Evolutionary conservation across 2,113 vertebrate species (phyloP).

Genomic region (Aix galericulata): DNA sequence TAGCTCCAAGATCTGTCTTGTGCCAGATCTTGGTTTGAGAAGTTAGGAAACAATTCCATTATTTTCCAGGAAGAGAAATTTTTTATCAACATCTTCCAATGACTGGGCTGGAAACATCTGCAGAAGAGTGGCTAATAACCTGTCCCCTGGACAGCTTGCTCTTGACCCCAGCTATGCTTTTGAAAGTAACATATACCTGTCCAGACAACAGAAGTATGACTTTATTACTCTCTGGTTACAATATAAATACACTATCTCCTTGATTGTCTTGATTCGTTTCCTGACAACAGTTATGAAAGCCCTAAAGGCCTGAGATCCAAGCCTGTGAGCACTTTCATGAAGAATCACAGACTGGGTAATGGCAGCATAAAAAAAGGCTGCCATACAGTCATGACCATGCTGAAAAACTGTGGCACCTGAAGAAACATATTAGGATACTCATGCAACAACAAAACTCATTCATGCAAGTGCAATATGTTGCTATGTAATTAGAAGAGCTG

Average conservation of each 20-base stretch:
- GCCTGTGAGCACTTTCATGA: background rate
- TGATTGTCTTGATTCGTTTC: background rate
- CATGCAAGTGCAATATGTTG: accelerated
- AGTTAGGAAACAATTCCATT: background rate
- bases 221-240: background rate
- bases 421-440: background rate
- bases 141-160: background rate
- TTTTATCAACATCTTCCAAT: background rate
- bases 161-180: background rate
- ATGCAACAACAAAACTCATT: background rate
- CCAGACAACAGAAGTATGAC: background rate
- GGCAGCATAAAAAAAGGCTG: background rate
- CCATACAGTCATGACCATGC: background rate
- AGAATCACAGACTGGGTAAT: background rate
- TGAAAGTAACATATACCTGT: background rate
- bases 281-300: background rate
- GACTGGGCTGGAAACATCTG: background rate
- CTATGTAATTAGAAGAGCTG: background rate
- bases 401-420: background rate
- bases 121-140: background rate
- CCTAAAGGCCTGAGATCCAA: background rate
- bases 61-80: background rate
- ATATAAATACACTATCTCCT: background rate
- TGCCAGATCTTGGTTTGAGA: background rate
- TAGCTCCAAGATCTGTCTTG: background rate